Conservation (phyloP, 2,113 vertebrate genomes). For the Kobus ellipsiprymnus region DNA sequence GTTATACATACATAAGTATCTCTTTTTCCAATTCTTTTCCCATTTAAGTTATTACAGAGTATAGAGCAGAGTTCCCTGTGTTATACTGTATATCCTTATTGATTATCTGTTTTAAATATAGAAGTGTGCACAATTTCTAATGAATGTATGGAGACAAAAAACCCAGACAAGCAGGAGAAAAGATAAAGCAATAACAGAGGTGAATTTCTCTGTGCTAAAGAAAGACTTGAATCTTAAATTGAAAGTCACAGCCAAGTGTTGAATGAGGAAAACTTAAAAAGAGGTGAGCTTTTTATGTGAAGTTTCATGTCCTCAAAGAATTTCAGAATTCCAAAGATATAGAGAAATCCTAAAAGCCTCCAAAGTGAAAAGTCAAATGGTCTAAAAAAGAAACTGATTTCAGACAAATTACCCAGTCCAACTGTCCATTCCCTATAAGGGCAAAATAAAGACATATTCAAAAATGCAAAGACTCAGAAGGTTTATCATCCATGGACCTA, state of each 20-base stretch:
- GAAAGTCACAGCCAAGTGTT: background rate
- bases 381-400: background rate
- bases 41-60: background rate
- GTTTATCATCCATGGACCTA: background rate
- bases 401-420: background rate
- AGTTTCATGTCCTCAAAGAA: background rate
- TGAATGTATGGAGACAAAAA: background rate
- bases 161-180: background rate
- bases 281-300: background rate
- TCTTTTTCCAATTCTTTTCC: background rate
- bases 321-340: background rate
- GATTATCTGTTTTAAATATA: background rate
- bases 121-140: background rate
- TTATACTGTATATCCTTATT: background rate
- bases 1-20: background rate
- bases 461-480: background rate
- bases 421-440: fast-evolving
- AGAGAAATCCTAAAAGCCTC: background rate
- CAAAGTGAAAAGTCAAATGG: background rate
- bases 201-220: background rate
- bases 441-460: background rate
- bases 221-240: background rate
- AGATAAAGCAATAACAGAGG: background rate
- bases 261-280: background rate
- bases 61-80: background rate